phyloP scores from a whole-genome alignment of 2,113 vertebrate genomes.

The Rhagologus leucostigma region DNA sequence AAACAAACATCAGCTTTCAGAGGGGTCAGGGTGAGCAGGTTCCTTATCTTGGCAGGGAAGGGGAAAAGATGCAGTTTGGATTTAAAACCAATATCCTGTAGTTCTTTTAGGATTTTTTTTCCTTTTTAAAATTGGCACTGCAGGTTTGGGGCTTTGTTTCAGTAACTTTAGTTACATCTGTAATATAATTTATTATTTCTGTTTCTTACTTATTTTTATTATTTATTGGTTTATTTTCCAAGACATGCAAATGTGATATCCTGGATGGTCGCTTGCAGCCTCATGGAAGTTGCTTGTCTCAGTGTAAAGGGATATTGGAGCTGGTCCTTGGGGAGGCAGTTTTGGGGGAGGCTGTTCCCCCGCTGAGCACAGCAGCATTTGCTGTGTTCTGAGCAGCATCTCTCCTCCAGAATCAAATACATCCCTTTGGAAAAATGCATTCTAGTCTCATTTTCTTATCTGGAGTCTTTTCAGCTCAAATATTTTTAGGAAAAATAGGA shows the following conservation, averaged over 20 bases:
- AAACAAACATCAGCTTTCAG: background rate
- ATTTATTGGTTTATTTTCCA: background rate
- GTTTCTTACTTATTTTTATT: background rate
- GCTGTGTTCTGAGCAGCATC: background rate
- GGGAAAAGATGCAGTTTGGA: background rate
- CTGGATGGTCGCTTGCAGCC: background rate
- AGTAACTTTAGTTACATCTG: background rate
- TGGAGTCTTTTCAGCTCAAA: background rate
- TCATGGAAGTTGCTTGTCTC: background rate
- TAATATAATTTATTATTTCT: background rate
- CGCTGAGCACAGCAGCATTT: background rate
- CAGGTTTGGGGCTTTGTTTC: background rate
- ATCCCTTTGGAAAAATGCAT: background rate
- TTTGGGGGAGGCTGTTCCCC: background rate
- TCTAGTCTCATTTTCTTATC: background rate
- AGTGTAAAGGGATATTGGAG: background rate
- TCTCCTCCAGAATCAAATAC: background rate
- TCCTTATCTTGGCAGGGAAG: background rate
- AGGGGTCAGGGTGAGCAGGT: background rate
- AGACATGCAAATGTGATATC: background rate
- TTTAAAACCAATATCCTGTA: background rate
- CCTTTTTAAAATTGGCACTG: background rate
- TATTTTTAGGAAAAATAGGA: background rate
- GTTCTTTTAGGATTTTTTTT: rapidly evolving
- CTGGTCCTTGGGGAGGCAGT: background rate